Conservation (phyloP, 2,888 invertebrate species). For the Drosophila suboccidentalis region DNA sequence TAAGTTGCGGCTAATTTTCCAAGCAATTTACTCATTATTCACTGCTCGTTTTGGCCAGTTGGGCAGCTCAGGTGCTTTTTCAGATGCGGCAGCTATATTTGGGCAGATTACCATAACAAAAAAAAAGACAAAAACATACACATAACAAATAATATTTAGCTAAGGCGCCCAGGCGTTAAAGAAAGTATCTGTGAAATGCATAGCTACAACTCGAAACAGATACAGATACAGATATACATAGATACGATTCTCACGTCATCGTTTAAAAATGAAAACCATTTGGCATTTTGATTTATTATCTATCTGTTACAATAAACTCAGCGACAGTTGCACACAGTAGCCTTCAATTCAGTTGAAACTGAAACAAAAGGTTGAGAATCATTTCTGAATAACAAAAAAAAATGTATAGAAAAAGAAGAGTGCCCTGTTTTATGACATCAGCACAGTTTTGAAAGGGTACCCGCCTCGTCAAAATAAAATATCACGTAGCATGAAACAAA, state of each 20-base stretch:
- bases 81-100: constrained; percentile 62
- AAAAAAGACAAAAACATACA: neutral
- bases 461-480: constrained; percentile 14
- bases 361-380: constrained; percentile 38
- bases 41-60: constrained; percentile 42
- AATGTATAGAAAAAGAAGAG: constrained; percentile 23
- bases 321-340: constrained; percentile 45
- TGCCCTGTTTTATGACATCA: constrained; percentile 70
- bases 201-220: constrained; percentile 16
- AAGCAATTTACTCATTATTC: constrained; percentile 60
- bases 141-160: constrained; percentile 48
- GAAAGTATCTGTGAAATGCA: constrained; percentile 55
- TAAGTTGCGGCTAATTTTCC: constrained; percentile 53
- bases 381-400: constrained; percentile 27
- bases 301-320: constrained; percentile 76
- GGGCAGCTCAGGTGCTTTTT: constrained; percentile 39
- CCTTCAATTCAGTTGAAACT: constrained; percentile 36
- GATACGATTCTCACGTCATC: constrained; percentile 65
- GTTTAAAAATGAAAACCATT: constrained; percentile 35
- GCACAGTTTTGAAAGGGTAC: constrained; percentile 31
- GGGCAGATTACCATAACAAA: constrained; percentile 67
- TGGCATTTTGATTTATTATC: constrained; percentile 31
- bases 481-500: constrained; percentile 41
- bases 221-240: neutral
- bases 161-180: constrained; percentile 61